Evolutionary conservation across 2,888 invertebrate species (phyloP).

Genomic region (Masnerella sp.): DNA sequence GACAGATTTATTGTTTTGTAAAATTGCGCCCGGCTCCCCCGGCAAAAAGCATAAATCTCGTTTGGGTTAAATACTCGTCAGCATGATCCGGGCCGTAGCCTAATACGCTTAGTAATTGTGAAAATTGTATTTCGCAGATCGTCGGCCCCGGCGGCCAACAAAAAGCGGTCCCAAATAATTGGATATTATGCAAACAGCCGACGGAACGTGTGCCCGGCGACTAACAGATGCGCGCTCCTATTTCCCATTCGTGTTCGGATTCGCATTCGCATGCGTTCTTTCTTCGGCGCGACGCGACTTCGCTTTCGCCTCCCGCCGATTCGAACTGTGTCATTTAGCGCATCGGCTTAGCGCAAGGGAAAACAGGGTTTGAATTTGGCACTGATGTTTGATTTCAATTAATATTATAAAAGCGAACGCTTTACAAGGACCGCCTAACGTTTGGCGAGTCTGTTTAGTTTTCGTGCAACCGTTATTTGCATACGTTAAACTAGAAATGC

Average conservation of each 20-base stretch:
- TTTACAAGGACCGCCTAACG: slow-evolving; percentile 44
- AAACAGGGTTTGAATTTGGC: slow-evolving; percentile 48
- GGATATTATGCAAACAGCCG: slow-evolving; percentile 68
- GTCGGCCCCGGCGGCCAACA: slow-evolving; percentile 23
- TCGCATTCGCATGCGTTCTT: slow-evolving; percentile 53
- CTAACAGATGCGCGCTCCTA: slow-evolving; percentile 66
- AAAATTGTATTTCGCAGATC: slow-evolving; percentile 36
- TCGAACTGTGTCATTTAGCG: slow-evolving; percentile 59
- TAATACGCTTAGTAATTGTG: slow-evolving; percentile 54
- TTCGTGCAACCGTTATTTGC: slow-evolving; percentile 57
- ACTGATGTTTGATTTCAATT: slow-evolving; percentile 69
- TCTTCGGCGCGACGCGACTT: slow-evolving; percentile 6
- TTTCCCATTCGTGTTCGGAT: too few species aligned
- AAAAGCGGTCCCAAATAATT: slow-evolving; percentile 65
- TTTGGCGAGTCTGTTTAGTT: slow-evolving; percentile 56
- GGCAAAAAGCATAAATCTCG: slow-evolving; percentile 39
- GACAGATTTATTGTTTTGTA: slow-evolving; percentile 40
- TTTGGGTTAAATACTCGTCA: slow-evolving; percentile 36
- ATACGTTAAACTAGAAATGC: slow-evolving; percentile 60
- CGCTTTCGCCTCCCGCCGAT: slow-evolving; percentile 25
- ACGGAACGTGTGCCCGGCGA: slow-evolving; percentile 48
- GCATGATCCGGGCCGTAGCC: slow-evolving; percentile 31
- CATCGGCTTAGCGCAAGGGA: slow-evolving; percentile 60
- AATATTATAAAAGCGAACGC: slow-evolving; percentile 66
- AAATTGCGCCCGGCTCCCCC: slow-evolving; percentile 20